phyloP scores from a whole-genome alignment of 2,113 vertebrate species.

The Colistium nudipinnis region DNA sequence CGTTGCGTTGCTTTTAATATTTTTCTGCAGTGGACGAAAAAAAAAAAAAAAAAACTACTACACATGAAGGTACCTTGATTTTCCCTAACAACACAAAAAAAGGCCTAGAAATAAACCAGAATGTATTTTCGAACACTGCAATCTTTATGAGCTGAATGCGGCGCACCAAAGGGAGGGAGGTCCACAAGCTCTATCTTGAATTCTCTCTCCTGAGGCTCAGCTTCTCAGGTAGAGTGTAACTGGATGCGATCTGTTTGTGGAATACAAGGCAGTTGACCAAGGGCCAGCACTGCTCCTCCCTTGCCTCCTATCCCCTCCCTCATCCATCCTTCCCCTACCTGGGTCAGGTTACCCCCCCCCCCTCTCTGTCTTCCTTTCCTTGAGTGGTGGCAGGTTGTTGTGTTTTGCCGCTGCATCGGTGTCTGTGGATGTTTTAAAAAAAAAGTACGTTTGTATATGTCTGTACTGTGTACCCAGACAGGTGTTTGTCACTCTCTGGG shows the following conservation, averaged over 20 bases:
- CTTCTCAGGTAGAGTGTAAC: slow-evolving; percentile 86
- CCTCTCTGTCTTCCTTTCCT: slow-evolving; percentile 22
- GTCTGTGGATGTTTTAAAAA: slow-evolving; percentile 50
- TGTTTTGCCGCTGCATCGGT: slow-evolving; percentile 36
- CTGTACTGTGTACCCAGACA: slow-evolving; percentile 46
- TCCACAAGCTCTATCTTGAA: slow-evolving; percentile 76
- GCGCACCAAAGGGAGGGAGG: slow-evolving; percentile 69
- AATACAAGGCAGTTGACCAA: slow-evolving; percentile 93
- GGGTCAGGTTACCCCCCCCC: slow-evolving; percentile 66
- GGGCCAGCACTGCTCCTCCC: slow-evolving; percentile 89
- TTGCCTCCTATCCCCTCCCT: slow-evolving; percentile 78
- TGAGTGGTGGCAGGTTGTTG: slow-evolving; percentile 52
- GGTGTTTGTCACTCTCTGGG: slow-evolving; percentile 61
- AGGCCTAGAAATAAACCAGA: neutral
- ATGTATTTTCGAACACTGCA: slow-evolving; percentile 37
- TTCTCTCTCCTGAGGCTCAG: slow-evolving; percentile 79
- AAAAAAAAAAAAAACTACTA: slow-evolving; percentile 9
- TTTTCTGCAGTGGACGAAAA: slow-evolving; percentile 17
- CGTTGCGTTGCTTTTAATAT: slow-evolving; percentile 27
- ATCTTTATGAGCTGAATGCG: slow-evolving; percentile 44
- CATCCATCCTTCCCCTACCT: slow-evolving; percentile 60
- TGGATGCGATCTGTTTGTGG: slow-evolving; percentile 86
- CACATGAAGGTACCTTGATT: slow-evolving; percentile 28
- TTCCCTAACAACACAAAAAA: slow-evolving; percentile 20
- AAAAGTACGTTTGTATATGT: slow-evolving; percentile 55